These are phyloP conservation scores for Sinocyclocheilus anophthalmus DNA, from an alignment of 2,113 vertebrate genomes.

Conservation along the genomic window DNA sequence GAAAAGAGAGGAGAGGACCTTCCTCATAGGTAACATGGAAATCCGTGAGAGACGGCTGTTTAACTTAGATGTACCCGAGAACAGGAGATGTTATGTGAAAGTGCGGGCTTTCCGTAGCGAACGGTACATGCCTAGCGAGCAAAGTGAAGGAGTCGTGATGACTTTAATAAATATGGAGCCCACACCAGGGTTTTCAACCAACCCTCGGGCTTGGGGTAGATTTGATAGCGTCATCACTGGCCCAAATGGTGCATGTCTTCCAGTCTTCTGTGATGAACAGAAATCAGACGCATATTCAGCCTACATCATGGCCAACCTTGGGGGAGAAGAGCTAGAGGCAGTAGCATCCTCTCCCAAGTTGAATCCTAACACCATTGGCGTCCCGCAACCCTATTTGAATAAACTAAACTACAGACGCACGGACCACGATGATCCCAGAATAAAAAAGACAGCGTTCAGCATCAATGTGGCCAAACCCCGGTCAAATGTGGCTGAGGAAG, in stretches of 20 bases:
- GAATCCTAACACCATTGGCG: constrained; percentile 87
- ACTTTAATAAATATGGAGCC: constrained; percentile 95
- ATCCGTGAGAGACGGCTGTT: constrained; percentile 94
- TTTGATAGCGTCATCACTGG: constrained; percentile 94
- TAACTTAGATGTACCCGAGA: constrained; percentile 95
- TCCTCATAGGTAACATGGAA: constrained; percentile 97
- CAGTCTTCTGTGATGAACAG: constrained; percentile 92
- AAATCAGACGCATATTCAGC: constrained; percentile 88
- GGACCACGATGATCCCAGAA: constrained; percentile 85
- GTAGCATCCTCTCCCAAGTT: constrained; percentile 88
- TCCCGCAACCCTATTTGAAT: constrained; percentile 89
- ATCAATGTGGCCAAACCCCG: constrained; percentile 92
- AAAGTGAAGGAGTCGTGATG: constrained; percentile 90
- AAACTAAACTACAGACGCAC: constrained; percentile 91
- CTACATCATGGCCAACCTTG: constrained; percentile 90
- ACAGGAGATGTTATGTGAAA: constrained; percentile 92
- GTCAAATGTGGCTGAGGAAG: constrained; percentile 85
- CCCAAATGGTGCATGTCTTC: constrained; percentile 88
- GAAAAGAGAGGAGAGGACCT: constrained; percentile 91
- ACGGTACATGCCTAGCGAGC: constrained; percentile 91
- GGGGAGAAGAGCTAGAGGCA: constrained; percentile 92
- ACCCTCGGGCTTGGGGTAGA: constrained; percentile 94
- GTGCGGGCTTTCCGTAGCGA: constrained; percentile 91
- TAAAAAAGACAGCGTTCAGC: constrained; percentile 94
- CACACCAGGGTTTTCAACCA: constrained; percentile 85